Percentiles rank a stretch among this genome's conserved stretches.
These are phyloP conservation scores for Aldabrachelys gigantea DNA, from an alignment of 2,113 vertebrate genomes.

Conservation along the genomic window DNA sequence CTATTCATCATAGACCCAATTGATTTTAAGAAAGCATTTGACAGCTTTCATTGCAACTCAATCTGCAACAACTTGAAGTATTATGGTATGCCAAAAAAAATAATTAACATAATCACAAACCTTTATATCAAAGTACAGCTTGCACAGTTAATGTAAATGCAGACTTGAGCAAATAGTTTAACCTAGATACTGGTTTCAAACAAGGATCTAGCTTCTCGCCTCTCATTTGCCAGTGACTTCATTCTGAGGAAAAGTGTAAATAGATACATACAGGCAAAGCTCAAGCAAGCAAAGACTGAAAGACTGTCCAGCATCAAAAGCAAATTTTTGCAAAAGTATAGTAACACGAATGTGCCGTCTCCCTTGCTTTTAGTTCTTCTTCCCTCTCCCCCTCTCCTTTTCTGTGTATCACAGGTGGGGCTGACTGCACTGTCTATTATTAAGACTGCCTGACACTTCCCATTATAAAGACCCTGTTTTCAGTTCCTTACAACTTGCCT, in stretches of 20 bases:
- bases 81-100: not conserved
- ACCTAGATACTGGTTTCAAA: not conserved
- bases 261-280: not conserved
- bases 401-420: not conserved
- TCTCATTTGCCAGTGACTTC: not conserved
- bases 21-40: not conserved
- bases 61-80: not conserved
- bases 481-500: not conserved
- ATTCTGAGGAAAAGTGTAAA: not conserved
- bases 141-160: not conserved
- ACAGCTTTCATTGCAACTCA: not conserved
- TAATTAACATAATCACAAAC: not conserved
- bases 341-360: not conserved
- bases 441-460: not conserved
- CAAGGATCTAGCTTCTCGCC: not conserved
- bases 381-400: not conserved
- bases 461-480: not conserved
- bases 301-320: not conserved
- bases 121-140: not conserved
- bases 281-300: not conserved
- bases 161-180: not conserved
- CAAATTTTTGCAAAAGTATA: not conserved
- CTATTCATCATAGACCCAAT: not conserved
- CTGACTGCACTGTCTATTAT: not conserved
- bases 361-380: not conserved